phyloP scores from a whole-genome alignment of 2,797 vertebrate genomes.

The Paramormyrops hopkinsi region DNA sequence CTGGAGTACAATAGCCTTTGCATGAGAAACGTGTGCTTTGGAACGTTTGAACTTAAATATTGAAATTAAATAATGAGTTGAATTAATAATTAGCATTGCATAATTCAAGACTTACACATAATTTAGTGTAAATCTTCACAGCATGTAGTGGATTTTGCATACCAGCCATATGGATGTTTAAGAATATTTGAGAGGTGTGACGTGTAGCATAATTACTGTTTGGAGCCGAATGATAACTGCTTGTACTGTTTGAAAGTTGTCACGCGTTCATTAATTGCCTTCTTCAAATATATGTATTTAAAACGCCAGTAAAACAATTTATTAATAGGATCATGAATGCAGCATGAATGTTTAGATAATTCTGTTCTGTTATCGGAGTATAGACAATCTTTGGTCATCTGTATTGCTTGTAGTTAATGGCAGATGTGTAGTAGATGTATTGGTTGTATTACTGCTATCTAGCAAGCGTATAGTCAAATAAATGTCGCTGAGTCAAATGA shows the following conservation, averaged over 20 bases:
- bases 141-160: not conserved
- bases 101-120: not conserved
- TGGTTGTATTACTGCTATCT: not conserved
- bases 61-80: not conserved
- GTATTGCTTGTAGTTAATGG: not conserved
- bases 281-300: not conserved
- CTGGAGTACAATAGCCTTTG: not conserved
- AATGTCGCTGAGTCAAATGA: not conserved
- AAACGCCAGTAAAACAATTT: not conserved
- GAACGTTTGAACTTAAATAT: not conserved
- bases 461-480: not conserved
- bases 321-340: not conserved
- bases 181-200: not conserved
- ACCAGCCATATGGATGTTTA: not conserved
- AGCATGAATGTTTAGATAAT: not conserved
- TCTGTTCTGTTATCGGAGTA: not conserved
- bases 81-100: not conserved
- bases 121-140: not conserved
- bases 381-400: not conserved
- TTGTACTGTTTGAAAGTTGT: not conserved
- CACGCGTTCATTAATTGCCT: not conserved
- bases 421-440: not conserved
- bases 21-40: not conserved
- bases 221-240: not conserved
- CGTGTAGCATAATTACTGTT: not conserved